Evolutionary conservation across 2,888 invertebrate species (phyloP).

Genomic region (Kuschelorhynchus macadamiae): DNA sequence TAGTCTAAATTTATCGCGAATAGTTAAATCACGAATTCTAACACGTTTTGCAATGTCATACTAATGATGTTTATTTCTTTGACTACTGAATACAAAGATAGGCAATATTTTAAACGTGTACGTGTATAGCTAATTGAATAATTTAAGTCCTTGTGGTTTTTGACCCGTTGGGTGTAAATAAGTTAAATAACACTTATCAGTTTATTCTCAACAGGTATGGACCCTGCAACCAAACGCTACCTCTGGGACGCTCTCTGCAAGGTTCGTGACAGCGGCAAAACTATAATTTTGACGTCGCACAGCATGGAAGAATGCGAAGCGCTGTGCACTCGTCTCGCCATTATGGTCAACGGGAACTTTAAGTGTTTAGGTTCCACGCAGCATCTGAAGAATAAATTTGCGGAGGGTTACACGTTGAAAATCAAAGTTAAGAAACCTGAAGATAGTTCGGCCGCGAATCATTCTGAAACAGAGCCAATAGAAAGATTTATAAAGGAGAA

Average conservation of each 20-base stretch:
- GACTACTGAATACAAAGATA: too few relatives aligned
- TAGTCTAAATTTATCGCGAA: too few relatives aligned
- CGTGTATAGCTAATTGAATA: too few relatives aligned
- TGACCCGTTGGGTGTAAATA: too few relatives aligned
- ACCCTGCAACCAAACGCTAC: conserved; percentile 84
- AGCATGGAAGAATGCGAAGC: conserved; percentile 93
- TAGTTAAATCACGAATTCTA: too few relatives aligned
- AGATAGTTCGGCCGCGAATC: conserved; percentile 36
- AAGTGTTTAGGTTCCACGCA: conserved; percentile 86
- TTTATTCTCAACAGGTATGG: conserved; percentile 81
- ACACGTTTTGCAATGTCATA: too few relatives aligned
- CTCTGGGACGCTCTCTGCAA: conserved; percentile 84
- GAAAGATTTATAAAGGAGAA: conserved; percentile 60
- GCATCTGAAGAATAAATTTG: conserved; percentile 85
- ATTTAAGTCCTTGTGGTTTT: too few relatives aligned
- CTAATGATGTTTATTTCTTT: too few relatives aligned
- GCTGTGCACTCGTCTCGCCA: conserved; percentile 83
- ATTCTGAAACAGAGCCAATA: conserved; percentile 52
- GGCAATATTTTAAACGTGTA: too few relatives aligned
- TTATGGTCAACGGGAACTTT: conserved; percentile 89
- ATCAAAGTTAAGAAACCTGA: conserved; percentile 66
- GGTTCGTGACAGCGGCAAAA: conserved; percentile 79
- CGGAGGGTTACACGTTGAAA: conserved; percentile 71
- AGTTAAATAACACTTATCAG: too few relatives aligned
- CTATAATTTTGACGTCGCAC: conserved; percentile 87